Evolutionary conservation across 2,888 invertebrate species (phyloP).

Genomic region (Craniophora ligustri): DNA sequence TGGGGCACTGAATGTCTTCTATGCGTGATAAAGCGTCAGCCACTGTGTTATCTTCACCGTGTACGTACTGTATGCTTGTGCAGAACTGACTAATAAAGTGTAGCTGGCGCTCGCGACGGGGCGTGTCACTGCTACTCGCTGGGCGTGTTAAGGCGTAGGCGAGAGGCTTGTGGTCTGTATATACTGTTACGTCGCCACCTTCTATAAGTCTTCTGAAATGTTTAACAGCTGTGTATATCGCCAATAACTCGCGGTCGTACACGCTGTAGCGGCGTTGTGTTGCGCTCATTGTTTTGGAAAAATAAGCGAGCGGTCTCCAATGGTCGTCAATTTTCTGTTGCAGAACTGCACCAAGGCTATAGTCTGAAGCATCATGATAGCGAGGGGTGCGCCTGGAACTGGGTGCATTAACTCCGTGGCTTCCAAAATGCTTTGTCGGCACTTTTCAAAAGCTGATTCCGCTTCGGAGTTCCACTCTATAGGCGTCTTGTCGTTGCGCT

Average conservation of each 20-base stretch:
- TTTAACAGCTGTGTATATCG: neutral
- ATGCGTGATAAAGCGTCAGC: conserved; percentile 44
- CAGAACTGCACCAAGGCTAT: neutral
- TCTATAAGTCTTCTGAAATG: neutral
- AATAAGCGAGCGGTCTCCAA: neutral
- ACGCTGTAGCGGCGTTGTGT: neutral
- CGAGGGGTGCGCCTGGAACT: neutral
- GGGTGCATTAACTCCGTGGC: neutral
- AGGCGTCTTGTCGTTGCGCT: too few species aligned
- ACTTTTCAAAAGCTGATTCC: too few species aligned
- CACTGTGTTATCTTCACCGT: conserved; percentile 31
- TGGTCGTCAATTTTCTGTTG: neutral
- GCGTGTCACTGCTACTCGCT: conserved; percentile 25
- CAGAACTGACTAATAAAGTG: conserved; percentile 45
- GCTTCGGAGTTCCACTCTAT: too few species aligned
- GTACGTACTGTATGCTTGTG: conserved; percentile 27
- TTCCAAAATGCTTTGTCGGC: too few species aligned
- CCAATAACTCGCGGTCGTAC: neutral
- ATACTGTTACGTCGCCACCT: neutral
- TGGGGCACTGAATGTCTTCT: neutral
- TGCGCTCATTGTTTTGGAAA: neutral
- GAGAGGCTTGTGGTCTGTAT: conserved; percentile 25
- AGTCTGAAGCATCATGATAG: neutral
- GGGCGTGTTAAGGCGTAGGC: conserved; percentile 18
- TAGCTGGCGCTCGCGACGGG: conserved; percentile 10